Percentiles rank a stretch among this genome's conserved stretches.
These are phyloP conservation scores for Chirona hameri DNA, from an alignment of 2,888 invertebrate species.

Conservation along the genomic window DNA sequence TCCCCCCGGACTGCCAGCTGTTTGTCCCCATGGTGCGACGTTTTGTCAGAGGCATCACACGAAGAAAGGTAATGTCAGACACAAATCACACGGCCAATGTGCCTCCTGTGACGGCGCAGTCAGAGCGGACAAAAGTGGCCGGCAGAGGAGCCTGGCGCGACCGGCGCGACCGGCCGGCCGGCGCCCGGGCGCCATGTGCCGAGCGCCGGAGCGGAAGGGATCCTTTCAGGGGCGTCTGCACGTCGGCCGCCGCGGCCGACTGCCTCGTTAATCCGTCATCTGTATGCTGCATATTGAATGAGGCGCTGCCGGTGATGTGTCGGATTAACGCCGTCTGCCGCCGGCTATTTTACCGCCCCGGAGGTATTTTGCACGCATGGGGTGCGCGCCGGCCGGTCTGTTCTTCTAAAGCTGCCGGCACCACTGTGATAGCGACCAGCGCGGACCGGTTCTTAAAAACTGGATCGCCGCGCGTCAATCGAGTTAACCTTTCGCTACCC, in stretches of 20 bases:
- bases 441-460: too few species aligned
- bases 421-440: too few species aligned
- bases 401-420: too few species aligned
- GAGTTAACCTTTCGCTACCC: too few species aligned
- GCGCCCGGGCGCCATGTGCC: not conserved
- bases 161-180: not conserved
- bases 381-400: too few species aligned
- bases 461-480: too few species aligned
- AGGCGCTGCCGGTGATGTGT: not conserved
- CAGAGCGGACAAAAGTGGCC: not conserved
- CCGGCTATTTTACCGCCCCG: not conserved
- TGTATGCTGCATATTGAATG: not conserved
- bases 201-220: not conserved
- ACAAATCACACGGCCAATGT: constrained; percentile 26
- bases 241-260: not conserved
- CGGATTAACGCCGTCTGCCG: not conserved
- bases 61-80: constrained; percentile 22
- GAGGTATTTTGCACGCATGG: too few species aligned
- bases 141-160: not conserved
- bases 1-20: not conserved
- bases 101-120: not conserved
- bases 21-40: not conserved
- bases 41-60: constrained; percentile 2
- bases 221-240: not conserved
- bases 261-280: constrained; percentile 22